phyloP scores from a whole-genome alignment of 2,113 vertebrate species.

The Phyllostomus hastatus region DNA sequence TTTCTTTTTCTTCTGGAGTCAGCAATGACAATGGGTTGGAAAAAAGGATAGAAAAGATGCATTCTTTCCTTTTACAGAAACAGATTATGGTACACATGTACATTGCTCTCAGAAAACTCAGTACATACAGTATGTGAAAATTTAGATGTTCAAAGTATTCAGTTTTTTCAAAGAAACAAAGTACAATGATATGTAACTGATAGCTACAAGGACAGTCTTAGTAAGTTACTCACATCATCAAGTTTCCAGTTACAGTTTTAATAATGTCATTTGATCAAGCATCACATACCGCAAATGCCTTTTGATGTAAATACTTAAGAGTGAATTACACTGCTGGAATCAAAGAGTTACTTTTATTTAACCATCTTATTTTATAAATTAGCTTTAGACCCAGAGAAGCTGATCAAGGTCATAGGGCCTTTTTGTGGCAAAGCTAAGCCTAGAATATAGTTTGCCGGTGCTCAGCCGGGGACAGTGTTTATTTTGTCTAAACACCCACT shows the following conservation, averaged over 20 bases:
- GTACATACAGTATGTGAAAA: not conserved
- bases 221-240: slow-evolving; percentile 41
- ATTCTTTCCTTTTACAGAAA: slow-evolving; percentile 35
- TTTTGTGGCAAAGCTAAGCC: not conserved
- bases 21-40: not conserved
- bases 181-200: not conserved
- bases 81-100: not conserved
- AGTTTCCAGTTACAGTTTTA: slow-evolving; percentile 44
- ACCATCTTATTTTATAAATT: slow-evolving; percentile 16
- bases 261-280: not conserved
- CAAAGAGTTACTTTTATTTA: slow-evolving; percentile 14
- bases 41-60: slow-evolving; percentile 28
- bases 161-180: not conserved
- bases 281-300: slow-evolving; percentile 17
- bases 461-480: not conserved
- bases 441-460: not conserved
- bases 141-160: not conserved
- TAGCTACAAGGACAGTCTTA: not conserved
- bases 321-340: slow-evolving; percentile 17
- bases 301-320: slow-evolving; percentile 27
- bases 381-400: not conserved
- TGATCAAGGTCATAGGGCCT: not conserved
- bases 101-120: slow-evolving; percentile 2
- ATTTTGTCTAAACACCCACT: not conserved
- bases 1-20: not conserved